A percentile compares a stretch with the other conserved stretches of the same genome.
phyloP scores from a whole-genome alignment of 2,888 invertebrate species.

The Lasioglossum oenotherae region DNA sequence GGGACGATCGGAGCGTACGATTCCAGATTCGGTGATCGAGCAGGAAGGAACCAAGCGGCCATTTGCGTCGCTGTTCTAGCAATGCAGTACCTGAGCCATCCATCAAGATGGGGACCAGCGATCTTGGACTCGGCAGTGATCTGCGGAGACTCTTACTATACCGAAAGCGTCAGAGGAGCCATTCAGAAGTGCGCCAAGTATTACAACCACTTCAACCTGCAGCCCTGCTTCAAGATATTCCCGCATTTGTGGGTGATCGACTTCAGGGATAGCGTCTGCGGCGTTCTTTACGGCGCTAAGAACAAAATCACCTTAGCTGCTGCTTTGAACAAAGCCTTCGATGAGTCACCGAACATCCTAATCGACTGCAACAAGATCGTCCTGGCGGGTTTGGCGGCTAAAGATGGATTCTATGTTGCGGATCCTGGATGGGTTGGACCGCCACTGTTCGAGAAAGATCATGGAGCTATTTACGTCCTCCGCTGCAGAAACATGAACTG shows the following conservation, averaged over 20 bases:
- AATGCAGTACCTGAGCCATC: slow-evolving; percentile 77
- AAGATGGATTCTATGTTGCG: slow-evolving; percentile 76
- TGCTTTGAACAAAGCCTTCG: slow-evolving; percentile 65
- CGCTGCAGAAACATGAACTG: slow-evolving; percentile 77
- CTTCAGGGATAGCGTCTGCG: slow-evolving; percentile 73
- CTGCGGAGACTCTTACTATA: slow-evolving; percentile 79
- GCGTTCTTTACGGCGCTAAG: slow-evolving; percentile 74
- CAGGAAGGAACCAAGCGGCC: slow-evolving; percentile 78
- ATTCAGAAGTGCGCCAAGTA: slow-evolving; percentile 59
- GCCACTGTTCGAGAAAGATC: slow-evolving; percentile 77
- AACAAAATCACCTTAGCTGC: slow-evolving; percentile 66
- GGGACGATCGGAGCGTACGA: slow-evolving; percentile 80
- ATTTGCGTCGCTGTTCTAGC: slow-evolving; percentile 77
- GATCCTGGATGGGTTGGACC: slow-evolving; percentile 81
- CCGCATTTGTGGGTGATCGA: slow-evolving; percentile 79
- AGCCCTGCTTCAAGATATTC: slow-evolving; percentile 74
- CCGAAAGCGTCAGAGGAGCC: slow-evolving; percentile 73
- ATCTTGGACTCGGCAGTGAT: slow-evolving; percentile 81
- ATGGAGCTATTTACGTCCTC: slow-evolving; percentile 78
- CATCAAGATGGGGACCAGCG: slow-evolving; percentile 78
- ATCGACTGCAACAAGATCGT: slow-evolving; percentile 77
- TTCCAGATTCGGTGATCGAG: slow-evolving; percentile 74
- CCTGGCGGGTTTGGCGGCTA: slow-evolving; percentile 70
- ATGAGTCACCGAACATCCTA: slow-evolving; percentile 71
- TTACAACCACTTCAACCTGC: slow-evolving; percentile 75